A percentile compares a stretch with the other conserved stretches of the same genome.
Evolutionary conservation across 2,888 invertebrate species (phyloP).

Genomic region (Thymelicus lineola): DNA sequence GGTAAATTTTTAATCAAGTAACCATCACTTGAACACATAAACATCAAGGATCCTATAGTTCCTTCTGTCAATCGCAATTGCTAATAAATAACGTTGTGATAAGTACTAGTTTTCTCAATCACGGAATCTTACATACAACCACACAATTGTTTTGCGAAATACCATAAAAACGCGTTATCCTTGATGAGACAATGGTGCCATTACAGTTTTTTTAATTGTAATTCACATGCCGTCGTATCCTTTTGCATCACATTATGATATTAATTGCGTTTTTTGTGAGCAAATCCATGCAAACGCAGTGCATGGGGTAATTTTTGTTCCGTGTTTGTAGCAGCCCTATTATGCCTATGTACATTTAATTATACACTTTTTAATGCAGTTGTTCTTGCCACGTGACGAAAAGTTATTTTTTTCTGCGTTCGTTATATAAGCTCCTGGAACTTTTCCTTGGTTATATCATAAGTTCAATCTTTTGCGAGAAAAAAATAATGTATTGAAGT

Average conservation of each 20-base stretch:
- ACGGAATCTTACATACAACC: conserved; percentile 61
- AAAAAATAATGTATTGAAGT: too few species aligned
- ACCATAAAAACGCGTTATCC: conserved; percentile 73
- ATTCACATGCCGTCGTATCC: conserved; percentile 72
- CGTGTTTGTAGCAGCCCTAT: conserved; percentile 31
- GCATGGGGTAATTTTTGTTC: conserved; percentile 21
- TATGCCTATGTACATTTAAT: conserved; percentile 7
- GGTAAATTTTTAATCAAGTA: too few species aligned
- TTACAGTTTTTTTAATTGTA: conserved; percentile 73
- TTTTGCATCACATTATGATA: conserved; percentile 57
- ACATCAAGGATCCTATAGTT: not conserved
- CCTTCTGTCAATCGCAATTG: conserved; percentile 30
- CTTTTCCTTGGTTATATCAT: not conserved
- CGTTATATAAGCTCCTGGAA: too few species aligned
- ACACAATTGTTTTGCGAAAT: conserved; percentile 63
- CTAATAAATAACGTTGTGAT: conserved; percentile 21
- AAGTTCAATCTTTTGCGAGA: too few species aligned
- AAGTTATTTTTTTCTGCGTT: not conserved
- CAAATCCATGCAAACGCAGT: conserved; percentile 18
- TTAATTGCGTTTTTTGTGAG: conserved; percentile 37
- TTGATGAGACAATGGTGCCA: conserved; percentile 75
- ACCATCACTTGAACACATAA: too few species aligned
- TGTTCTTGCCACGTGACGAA: conserved; percentile 8
- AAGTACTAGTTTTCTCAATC: conserved; percentile 55
- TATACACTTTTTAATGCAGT: conserved; percentile 10